Percentiles rank a stretch among this genome's conserved stretches.
Evolutionary conservation across 2,888 invertebrate species (phyloP).

Genomic region (Laothoe populi): DNA sequence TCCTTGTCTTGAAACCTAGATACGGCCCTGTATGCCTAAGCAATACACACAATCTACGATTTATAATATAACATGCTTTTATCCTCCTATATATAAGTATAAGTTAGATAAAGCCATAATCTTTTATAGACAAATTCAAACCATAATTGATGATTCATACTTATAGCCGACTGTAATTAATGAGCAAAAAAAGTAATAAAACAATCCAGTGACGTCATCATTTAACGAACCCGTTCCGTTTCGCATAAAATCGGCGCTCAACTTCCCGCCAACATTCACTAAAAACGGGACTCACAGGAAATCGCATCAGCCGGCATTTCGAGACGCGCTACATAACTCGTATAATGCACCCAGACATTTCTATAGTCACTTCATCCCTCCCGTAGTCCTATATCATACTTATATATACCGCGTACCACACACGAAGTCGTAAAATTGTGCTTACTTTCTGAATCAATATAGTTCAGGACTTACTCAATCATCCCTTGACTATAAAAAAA

Average conservation of each 20-base stretch:
- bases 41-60: too few relatives aligned
- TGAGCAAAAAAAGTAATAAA: conserved; percentile 8
- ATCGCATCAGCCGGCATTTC: conserved; percentile 63
- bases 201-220: conserved; percentile 26
- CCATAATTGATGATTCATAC: neutral
- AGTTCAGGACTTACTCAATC: conserved; percentile 27
- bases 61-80: neutral
- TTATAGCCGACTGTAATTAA: conserved; percentile 12
- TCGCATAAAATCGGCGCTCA: conserved; percentile 26
- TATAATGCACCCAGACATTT: conserved; percentile 75
- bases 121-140: conserved; percentile 3
- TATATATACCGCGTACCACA: conserved; percentile 36
- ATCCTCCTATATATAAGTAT: neutral
- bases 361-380: conserved; percentile 66
- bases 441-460: conserved; percentile 37
- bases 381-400: conserved; percentile 44
- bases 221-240: conserved; percentile 21
- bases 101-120: neutral
- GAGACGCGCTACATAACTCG: conserved; percentile 59
- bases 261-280: conserved; percentile 28
- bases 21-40: too few relatives aligned
- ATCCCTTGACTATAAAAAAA: neutral
- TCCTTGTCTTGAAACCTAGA: too few relatives aligned
- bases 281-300: conserved; percentile 59
- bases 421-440: conserved; percentile 39